These are phyloP conservation scores for Chlamydotis undulata DNA, from an alignment of 2,113 vertebrate species.

Conservation along the genomic window DNA sequence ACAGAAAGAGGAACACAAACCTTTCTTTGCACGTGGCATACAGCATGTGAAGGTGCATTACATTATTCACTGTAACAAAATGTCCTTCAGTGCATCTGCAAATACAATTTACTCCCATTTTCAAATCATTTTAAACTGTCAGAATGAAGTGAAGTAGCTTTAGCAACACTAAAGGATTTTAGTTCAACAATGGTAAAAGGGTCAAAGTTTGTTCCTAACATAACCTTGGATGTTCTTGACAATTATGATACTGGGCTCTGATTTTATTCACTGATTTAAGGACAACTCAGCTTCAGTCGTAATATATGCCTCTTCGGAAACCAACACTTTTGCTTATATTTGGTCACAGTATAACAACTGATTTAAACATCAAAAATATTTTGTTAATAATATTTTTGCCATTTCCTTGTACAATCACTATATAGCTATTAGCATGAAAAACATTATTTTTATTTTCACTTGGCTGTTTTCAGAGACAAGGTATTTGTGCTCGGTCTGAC, in stretches of 20 bases:
- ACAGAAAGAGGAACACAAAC: not conserved
- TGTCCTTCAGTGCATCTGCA: not conserved
- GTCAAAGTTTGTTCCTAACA: not conserved
- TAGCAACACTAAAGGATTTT: not conserved
- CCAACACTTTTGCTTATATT: not conserved
- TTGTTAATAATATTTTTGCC: not conserved
- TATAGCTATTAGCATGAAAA: not conserved
- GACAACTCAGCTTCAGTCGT: not conserved
- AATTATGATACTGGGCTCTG: not conserved
- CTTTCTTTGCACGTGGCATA: not conserved
- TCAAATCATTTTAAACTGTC: not conserved
- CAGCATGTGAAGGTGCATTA: rapidly evolving
- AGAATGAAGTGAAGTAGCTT: not conserved
- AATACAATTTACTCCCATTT: not conserved
- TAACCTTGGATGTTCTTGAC: not conserved
- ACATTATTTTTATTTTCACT: not conserved
- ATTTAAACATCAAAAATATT: not conserved
- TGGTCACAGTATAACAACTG: not conserved
- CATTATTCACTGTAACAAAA: not conserved
- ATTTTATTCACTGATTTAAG: not conserved
- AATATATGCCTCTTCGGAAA: not conserved
- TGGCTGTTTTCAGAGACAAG: not conserved
- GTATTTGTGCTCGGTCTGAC: not conserved
- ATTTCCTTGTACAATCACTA: not conserved
- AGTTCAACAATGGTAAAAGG: rapidly evolving